These are phyloP conservation scores for Pardalotus punctatus DNA, from an alignment of 2,113 vertebrate species.

Conservation along the genomic window DNA sequence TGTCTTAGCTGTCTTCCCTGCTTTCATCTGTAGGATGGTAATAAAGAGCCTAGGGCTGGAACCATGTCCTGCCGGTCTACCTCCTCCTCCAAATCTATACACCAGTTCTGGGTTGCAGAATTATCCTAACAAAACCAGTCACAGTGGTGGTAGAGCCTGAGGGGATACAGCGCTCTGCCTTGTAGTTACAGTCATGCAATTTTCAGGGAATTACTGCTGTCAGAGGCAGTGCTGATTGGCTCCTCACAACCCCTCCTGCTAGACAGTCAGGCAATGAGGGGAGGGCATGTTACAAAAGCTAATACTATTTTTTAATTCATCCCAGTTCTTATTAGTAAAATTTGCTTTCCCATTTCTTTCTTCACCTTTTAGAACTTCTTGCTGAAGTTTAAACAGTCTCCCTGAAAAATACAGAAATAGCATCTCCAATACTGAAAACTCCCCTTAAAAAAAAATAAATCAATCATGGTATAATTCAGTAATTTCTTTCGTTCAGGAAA, in stretches of 20 bases:
- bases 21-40: neutral
- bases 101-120: rapidly evolving
- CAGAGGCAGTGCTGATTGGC: neutral
- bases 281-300: rapidly evolving
- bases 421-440: neutral
- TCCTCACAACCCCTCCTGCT: neutral
- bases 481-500: neutral
- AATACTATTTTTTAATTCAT: neutral
- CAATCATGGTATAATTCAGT: neutral
- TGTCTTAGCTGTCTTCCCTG: neutral
- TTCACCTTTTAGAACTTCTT: neutral
- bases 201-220: neutral
- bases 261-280: neutral
- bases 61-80: neutral
- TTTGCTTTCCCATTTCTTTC: neutral
- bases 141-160: neutral
- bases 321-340: neutral
- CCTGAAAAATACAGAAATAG: neutral
- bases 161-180: neutral
- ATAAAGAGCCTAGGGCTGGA: neutral
- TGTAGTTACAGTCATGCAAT: neutral
- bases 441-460: neutral
- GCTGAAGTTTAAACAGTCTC: neutral
- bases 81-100: neutral
- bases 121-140: neutral